Percentiles rank a stretch among this genome's conserved stretches.
Conservation (phyloP, 2,113 vertebrate species). For the Sus scrofa region T2T-Sscrofa CM000827.6:51288501-51289000, state of each 20-base stretch:
- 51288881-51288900: accelerated
- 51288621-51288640: neutral
- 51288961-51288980: neutral
- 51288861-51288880: accelerated
- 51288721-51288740: constrained; percentile 24
- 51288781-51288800: accelerated
- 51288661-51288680: neutral
- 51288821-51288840: neutral
- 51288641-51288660: neutral
- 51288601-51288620: no score
- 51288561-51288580: neutral
- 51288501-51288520: neutral
- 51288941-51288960: neutral
- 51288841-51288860: no score
- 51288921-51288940: neutral
- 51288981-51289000: neutral
- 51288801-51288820: neutral
- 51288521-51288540: constrained; percentile 28
- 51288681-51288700: neutral
- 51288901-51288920: neutral
- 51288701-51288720: neutral
- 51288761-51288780: neutral
- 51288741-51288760: neutral
- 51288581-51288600: neutral
- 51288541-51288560: neutral